phyloP scores from a whole-genome alignment of 30 jellyfish, hydroid and myxozoan species.

The Sanderia malayensis region DNA sequence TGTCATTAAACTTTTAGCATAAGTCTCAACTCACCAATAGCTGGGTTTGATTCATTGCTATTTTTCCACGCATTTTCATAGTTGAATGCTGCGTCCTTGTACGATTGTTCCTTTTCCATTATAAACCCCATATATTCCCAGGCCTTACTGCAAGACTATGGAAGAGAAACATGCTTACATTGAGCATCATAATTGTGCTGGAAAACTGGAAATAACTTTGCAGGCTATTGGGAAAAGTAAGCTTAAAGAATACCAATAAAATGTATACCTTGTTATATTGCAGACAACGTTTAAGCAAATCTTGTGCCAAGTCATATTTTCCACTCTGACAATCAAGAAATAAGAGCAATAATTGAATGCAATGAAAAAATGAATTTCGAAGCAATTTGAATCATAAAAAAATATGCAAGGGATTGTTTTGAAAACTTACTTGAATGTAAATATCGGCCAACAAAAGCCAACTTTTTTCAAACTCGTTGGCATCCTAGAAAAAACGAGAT shows the following conservation, averaged over 20 bases:
- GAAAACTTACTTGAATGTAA: conserved; percentile 77
- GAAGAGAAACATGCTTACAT: no score
- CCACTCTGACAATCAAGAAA: conserved; percentile 66
- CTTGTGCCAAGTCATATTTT: conserved; percentile 95
- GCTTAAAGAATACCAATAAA: no score
- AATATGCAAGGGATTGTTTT: no score
- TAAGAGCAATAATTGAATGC: no score
- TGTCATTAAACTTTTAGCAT: no score
- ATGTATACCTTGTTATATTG: conserved; percentile 84
- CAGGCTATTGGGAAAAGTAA: no score
- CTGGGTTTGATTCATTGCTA: conserved; percentile 93
- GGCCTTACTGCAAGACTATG: conserved; percentile 97
- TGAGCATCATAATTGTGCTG: no score
- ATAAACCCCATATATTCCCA: conserved; percentile 98
- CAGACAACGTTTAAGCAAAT: conserved; percentile 73
- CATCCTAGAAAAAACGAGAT: conserved; percentile 66
- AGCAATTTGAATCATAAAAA: no score
- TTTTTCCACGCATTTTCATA: conserved; percentile 98
- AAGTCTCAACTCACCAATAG: conserved; percentile 90
- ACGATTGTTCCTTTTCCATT: conserved; percentile 97
- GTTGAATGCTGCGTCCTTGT: conserved; percentile 88
- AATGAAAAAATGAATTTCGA: no score
- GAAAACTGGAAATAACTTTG: no score
- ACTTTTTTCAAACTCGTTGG: conserved; percentile 86
- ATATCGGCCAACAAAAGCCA: conserved; percentile 92